A percentile compares a stretch with the other conserved stretches of the same genome.
phyloP scores from a whole-genome alignment of 2,113 vertebrate species.

The Dryoscopus gambensis region DNA sequence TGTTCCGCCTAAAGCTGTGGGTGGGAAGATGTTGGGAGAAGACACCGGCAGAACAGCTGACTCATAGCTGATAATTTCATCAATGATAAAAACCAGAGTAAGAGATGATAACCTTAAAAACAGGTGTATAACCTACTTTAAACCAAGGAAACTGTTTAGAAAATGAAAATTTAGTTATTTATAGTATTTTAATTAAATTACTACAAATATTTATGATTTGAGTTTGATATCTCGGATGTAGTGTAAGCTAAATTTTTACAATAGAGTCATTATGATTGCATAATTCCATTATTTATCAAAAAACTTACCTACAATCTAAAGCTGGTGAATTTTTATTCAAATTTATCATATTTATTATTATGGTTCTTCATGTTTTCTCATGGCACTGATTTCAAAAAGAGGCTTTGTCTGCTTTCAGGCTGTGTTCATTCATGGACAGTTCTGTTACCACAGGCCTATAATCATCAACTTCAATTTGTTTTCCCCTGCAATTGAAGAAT shows the following conservation, averaged over 20 bases:
- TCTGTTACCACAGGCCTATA: neutral
- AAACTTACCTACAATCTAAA: neutral
- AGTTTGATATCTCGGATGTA: neutral
- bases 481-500: neutral
- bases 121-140: neutral
- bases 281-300: neutral
- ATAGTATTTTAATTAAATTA: neutral
- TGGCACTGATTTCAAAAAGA: neutral
- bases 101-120: neutral
- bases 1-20: neutral
- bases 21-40: neutral
- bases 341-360: neutral
- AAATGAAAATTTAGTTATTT: neutral
- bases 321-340: neutral
- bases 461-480: neutral
- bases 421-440: neutral
- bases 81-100: neutral
- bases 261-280: neutral
- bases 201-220: neutral
- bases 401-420: neutral
- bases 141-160: neutral
- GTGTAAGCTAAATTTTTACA: neutral
- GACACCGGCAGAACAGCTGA: neutral
- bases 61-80: neutral
- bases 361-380: neutral